Percentiles rank a stretch among this genome's conserved stretches.
Evolutionary conservation across 2,797 vertebrate species (phyloP).

Genomic region (Enteromius afrohamiltoni): DNA sequence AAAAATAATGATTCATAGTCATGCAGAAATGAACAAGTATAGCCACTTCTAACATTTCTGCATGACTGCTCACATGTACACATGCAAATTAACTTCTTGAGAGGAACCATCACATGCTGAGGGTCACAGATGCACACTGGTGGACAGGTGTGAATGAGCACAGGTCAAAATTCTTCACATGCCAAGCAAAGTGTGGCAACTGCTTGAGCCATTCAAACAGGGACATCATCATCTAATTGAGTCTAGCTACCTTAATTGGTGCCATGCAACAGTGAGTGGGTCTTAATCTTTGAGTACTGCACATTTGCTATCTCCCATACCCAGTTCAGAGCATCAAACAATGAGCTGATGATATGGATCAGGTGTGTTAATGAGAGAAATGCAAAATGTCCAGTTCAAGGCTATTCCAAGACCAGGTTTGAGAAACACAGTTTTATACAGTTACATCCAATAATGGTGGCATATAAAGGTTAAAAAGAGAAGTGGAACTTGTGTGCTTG

Average conservation of each 20-base stretch:
- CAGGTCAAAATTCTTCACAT: slow-evolving; percentile 25
- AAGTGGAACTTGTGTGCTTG: not conserved
- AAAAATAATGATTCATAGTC: slow-evolving; percentile 4
- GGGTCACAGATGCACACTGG: slow-evolving; percentile 7
- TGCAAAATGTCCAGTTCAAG: not conserved
- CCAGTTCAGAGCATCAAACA: not conserved
- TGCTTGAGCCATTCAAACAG: slow-evolving; percentile 5
- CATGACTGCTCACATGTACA: not conserved
- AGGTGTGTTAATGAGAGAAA: not conserved
- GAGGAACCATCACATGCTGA: not conserved
- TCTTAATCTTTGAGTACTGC: not conserved
- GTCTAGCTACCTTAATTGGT: not conserved
- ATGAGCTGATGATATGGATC: not conserved
- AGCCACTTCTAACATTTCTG: not conserved
- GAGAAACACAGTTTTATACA: not conserved
- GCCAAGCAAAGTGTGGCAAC: slow-evolving; percentile 7
- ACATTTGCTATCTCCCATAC: not conserved
- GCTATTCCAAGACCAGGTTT: not conserved
- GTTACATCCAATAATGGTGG: not conserved
- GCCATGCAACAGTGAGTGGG: not conserved
- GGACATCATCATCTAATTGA: not conserved
- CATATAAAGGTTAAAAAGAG: not conserved
- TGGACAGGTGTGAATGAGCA: slow-evolving; percentile 20
- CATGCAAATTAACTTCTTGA: not conserved
- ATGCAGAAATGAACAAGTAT: not conserved